Conservation (phyloP, 2,113 vertebrate genomes). For the Mormyrus lacerda region DNA sequence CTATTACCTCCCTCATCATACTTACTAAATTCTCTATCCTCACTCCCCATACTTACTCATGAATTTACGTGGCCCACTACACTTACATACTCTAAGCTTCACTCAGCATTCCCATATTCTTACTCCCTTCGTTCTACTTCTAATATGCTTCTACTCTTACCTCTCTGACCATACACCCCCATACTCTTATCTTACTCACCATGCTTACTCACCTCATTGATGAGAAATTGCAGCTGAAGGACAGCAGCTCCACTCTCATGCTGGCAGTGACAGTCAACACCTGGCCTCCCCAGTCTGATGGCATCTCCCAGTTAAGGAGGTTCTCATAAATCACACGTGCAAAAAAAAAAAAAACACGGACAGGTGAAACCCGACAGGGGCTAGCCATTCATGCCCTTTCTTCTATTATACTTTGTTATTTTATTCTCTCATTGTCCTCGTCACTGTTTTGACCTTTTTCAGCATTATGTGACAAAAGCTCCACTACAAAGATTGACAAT, state of each 20-base stretch:
- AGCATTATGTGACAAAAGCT: background rate
- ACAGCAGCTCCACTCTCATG: conserved; percentile 92
- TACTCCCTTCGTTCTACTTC: background rate
- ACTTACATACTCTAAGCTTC: background rate
- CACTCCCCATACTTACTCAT: background rate
- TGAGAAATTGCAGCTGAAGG: conserved; percentile 92
- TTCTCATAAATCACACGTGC: conserved; percentile 16
- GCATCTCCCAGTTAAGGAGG: conserved; percentile 74
- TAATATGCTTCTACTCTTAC: background rate
- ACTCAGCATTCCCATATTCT: background rate
- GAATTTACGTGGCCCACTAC: background rate
- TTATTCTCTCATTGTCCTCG: background rate
- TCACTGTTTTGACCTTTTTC: background rate
- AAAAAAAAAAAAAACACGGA: background rate
- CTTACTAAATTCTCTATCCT: background rate
- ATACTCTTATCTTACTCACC: background rate
- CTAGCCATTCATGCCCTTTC: background rate
- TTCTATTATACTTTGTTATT: background rate
- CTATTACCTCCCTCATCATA: background rate
- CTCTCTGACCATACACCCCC: background rate
- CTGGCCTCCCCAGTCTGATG: conserved; percentile 90
- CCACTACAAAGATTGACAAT: background rate
- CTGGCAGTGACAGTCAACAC: conserved; percentile 92
- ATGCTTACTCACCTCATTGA: conserved; percentile 85
- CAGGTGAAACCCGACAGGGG: background rate